Base-by-base conservation (phyloP, 2,888 invertebrate genomes). In the Halocaridina rubra region DNA sequence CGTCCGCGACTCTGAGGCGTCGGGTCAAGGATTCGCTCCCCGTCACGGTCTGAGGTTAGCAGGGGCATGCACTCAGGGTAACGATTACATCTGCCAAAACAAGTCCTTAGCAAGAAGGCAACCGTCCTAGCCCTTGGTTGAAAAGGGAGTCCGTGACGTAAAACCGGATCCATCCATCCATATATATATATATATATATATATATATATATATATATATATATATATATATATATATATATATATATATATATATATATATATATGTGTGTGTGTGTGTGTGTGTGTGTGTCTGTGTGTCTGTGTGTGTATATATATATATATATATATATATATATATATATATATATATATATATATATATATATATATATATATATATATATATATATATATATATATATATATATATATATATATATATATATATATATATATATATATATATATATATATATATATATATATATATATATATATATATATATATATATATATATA, bases 261-360 rank as follows among this genome's bases (percentile, higher is more conserved):
- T 39, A 39, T 39, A 39, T 13, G 13, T 39, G 13, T 39, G 13
- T 39, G 13, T 39, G 13, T 39, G 13, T 39, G 13, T 13, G 13
- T 39, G 13, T 39, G 13, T 39, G 13, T 39, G 13, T 39, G 39
- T 39, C 7, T 39, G 13, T 61, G n/a, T 61, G n/a, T 22, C 7
- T 61, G n/a, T 61, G 7, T 7, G n/a, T 22, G 19, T 61, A 61
- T 61, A 7, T 22, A 61, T 61, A 61, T 61, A 61, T 61, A 61
- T 61, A 61, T 61, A 61, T 61, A 61, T n/a, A 61, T 61, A 61
- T 61, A 61, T 61, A 61, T 61, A 61, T 61, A 61, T 61, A 61
- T n/a, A 61, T 61, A 61, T 61, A 61, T 61, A 61, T 61, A 61
- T 61, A n/a, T 61, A 61, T 61, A 61, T 61, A 61, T 61, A 61